These are phyloP conservation scores for Halcyon badia DNA, from an alignment of 2,797 vertebrate species.

Conservation along the genomic window DNA sequence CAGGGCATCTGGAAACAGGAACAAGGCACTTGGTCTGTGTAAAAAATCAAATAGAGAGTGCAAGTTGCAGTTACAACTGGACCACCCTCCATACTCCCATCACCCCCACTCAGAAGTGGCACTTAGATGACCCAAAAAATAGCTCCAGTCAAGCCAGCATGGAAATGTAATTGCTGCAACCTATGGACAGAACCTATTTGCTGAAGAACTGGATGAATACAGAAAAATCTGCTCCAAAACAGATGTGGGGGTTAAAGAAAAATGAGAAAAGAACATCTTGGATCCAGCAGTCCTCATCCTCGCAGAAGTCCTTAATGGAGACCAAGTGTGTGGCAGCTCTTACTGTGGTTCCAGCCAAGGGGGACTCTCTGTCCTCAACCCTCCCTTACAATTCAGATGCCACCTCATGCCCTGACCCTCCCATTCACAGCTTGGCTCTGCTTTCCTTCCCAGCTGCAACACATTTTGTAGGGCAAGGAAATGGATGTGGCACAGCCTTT, in stretches of 20 bases:
- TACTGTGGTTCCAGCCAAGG: background rate
- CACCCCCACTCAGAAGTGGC: background rate
- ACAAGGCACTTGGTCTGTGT: background rate
- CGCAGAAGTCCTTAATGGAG: background rate
- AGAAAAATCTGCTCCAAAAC: background rate
- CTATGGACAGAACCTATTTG: background rate
- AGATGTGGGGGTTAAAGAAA: background rate
- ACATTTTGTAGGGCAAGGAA: background rate
- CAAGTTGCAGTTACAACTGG: background rate
- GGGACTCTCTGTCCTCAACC: background rate
- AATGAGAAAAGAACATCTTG: background rate
- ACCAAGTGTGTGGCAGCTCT: background rate
- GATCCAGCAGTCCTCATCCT: background rate
- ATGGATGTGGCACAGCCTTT: background rate
- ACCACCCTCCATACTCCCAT: background rate
- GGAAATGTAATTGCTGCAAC: background rate
- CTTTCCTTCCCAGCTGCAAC: background rate
- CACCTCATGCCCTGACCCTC: background rate
- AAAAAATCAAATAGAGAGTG: background rate
- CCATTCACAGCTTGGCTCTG: background rate
- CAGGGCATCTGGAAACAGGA: background rate
- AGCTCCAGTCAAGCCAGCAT: background rate
- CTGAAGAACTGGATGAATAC: background rate
- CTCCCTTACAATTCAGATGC: background rate
- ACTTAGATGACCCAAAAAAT: background rate